Evolutionary conservation across 35 echinoderm and acorn worm genomes (phyloP).

Genomic region (Heliocidaris erythrogramma): DNA sequence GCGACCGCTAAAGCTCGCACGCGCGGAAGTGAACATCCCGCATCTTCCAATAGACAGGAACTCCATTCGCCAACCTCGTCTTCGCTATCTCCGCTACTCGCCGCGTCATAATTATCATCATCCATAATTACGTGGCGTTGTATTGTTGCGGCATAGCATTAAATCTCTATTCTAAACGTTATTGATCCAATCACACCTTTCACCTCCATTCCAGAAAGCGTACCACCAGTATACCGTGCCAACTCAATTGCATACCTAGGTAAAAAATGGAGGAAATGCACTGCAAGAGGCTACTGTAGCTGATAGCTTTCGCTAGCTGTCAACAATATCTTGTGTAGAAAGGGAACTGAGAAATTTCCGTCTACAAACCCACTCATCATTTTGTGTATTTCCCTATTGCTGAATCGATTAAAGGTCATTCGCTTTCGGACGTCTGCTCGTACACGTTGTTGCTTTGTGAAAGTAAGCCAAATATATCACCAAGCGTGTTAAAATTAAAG

Average conservation of each 20-base stretch:
- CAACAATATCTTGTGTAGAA: conserved; percentile 28
- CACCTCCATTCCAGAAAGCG: not conserved
- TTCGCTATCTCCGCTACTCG: not conserved
- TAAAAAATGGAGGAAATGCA: not conserved
- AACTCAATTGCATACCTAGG: not conserved
- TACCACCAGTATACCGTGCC: not conserved
- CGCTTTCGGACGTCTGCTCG: not conserved
- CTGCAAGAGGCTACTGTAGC: not conserved
- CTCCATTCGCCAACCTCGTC: conserved; percentile 12
- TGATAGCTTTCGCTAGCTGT: not conserved
- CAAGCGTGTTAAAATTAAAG: not conserved
- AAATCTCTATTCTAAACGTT: not conserved
- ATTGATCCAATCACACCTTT: not conserved
- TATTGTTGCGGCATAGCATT: not conserved
- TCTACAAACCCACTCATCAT: not conserved
- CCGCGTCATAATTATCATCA: not conserved
- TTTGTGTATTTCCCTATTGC: not conserved
- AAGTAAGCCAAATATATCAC: not conserved
- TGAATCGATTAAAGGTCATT: conserved; percentile 34
- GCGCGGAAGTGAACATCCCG: not conserved
- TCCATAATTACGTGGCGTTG: not conserved
- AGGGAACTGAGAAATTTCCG: not conserved
- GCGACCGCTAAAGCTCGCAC: not conserved
- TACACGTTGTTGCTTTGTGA: not conserved
- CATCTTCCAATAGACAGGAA: not conserved